A percentile compares a stretch with the other conserved stretches of the same genome.
These are phyloP conservation scores for Acomys russatus DNA, from an alignment of 2,797 vertebrate genomes.

Conservation along the genomic window DNA sequence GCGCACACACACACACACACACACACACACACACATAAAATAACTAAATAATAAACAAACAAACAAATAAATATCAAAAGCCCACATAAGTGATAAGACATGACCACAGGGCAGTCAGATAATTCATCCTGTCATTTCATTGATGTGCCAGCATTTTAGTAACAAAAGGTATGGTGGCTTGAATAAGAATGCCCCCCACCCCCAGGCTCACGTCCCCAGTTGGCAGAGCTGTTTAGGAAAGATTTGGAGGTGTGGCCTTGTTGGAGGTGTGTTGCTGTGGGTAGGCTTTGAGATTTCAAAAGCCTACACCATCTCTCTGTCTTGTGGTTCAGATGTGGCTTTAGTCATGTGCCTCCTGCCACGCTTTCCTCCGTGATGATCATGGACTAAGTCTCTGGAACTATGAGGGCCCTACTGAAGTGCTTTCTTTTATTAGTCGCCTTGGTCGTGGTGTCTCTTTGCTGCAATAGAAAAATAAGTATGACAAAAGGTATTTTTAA, in stretches of 20 bases:
- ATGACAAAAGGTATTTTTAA: neutral
- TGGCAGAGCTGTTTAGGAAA: neutral
- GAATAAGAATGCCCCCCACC: neutral
- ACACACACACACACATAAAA: neutral
- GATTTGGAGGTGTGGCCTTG: neutral
- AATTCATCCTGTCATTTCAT: conserved; percentile 8
- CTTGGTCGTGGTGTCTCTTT: neutral
- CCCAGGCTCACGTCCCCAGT: neutral
- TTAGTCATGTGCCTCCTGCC: neutral
- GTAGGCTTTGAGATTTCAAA: neutral
- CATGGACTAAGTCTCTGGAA: neutral
- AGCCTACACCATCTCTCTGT: neutral
- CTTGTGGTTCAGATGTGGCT: neutral
- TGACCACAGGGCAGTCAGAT: neutral
- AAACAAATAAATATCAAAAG: neutral
- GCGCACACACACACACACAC: too few species aligned
- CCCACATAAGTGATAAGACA: neutral
- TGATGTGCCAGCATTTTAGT: neutral
- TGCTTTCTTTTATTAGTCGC: neutral
- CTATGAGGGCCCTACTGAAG: neutral
- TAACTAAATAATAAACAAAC: neutral
- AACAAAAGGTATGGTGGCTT: neutral
- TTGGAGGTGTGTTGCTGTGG: neutral
- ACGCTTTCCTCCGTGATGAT: neutral
- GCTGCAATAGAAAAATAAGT: neutral